Evolutionary conservation across 1,140 invertebrate species (phyloP), one percentile per base, ranked within the genome.

Genomic region (Maniola jurtina): DNA sequence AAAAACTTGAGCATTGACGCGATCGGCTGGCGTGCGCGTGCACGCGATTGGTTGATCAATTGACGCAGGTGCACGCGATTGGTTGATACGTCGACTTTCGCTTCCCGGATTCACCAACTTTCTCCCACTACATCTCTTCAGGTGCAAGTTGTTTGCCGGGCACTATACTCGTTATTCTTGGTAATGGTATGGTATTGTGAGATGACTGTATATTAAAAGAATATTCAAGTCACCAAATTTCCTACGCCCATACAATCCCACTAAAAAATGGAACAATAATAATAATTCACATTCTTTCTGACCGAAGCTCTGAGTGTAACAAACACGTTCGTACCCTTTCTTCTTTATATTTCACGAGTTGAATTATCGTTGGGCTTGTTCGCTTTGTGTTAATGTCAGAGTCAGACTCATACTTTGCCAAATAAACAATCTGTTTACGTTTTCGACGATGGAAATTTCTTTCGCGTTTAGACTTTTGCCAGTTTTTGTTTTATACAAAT

Each of bases 281-380:
- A 55, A 78, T 78, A 79, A 79, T 75, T 79, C 76, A 76, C 78
- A 70, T 71, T 72, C 62, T 64, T 65, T 64, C 70, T 77, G 79
- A 81, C 75, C 76, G 72, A 79, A 75, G 73, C 7, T 70, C 68
- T 66, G 68, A 66, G 65, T 71, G 68, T 69, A 81, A 73, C 77
- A 72, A 78, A 79, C 79, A 72, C 73, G 75, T 73, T 79, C 72
- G 65, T 76, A 55, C 63, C 68, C 66, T 68, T 73, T 73, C 66
- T 68, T 68, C 73, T 78, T 74, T 68, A 71, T 65, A 71, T 70
- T 69, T 68, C 62, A 73, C 71, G 64, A 66, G 50, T 65, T 72
- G 66, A 77, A 61, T 76, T 76, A 77, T 79, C 71, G 75, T 74
- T 71, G 70, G 70, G 65, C 42, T 55, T 64, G 71, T 62, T 67